A percentile compares a stretch with the other conserved stretches of the same genome.
These are phyloP conservation scores for Silurus lanzhouensis DNA, from an alignment of 2,797 vertebrate genomes.

Conservation along the genomic window DNA sequence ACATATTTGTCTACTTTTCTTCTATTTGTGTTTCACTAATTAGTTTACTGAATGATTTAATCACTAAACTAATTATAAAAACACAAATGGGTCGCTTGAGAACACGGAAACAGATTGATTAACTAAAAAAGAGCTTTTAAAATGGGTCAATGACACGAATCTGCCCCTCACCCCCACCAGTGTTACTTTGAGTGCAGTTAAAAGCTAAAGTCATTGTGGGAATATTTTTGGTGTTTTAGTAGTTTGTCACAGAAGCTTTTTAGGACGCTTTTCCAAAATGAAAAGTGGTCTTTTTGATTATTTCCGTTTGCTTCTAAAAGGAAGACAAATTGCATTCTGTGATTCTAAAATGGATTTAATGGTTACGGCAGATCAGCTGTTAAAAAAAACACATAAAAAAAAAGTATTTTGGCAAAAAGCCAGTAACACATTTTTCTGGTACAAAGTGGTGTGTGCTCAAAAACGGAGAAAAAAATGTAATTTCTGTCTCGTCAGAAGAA, in stretches of 20 bases:
- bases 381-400: neutral
- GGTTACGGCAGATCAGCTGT: neutral
- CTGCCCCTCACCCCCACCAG: neutral
- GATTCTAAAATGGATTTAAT: conserved; percentile 27
- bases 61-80: neutral
- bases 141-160: neutral
- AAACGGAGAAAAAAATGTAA: neutral
- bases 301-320: neutral
- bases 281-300: neutral
- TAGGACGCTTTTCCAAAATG: neutral
- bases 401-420: neutral
- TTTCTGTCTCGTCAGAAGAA: neutral
- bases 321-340: conserved; percentile 4
- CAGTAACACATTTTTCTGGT: neutral
- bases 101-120: conserved; percentile 7
- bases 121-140: neutral
- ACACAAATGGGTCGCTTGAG: neutral
- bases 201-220: neutral
- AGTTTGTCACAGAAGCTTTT: conserved; percentile 3
- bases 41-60: neutral
- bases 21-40: too few relatives aligned
- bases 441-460: neutral
- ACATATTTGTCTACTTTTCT: too few relatives aligned
- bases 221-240: neutral
- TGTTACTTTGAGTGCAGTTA: neutral